Conservation (phyloP, 2,888 invertebrate genomes). For the Caenorhabditis doughertyi region DNA sequence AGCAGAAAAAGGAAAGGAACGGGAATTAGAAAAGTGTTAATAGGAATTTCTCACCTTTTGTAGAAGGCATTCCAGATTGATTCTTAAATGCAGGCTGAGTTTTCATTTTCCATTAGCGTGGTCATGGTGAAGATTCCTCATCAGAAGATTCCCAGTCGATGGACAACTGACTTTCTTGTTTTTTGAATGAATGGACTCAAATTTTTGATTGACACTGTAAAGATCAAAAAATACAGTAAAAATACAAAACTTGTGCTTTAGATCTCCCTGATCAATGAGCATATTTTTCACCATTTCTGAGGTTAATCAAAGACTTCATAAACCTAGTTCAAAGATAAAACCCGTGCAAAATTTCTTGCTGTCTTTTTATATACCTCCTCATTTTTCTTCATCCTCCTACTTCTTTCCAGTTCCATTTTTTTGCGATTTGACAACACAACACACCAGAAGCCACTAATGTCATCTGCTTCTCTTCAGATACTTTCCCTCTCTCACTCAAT, state of each 20-base stretch:
- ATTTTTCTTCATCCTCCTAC: constrained; percentile 23
- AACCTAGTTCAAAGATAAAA: neutral
- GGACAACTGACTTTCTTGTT: too few species aligned
- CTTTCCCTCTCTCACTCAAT: constrained; percentile 35
- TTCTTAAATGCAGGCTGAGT: too few species aligned
- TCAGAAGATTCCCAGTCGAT: too few species aligned
- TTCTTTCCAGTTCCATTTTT: constrained; percentile 51
- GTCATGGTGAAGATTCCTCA: too few species aligned
- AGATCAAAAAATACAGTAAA: too few species aligned
- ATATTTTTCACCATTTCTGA: too few species aligned
- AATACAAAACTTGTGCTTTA: too few species aligned
- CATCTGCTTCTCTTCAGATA: constrained; percentile 33
- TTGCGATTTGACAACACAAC: constrained; percentile 22
- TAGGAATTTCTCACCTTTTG: neutral
- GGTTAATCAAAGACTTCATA: neutral
- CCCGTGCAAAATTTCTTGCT: neutral
- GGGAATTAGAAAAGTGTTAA: constrained; percentile 15
- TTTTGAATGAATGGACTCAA: too few species aligned
- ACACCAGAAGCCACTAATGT: constrained; percentile 44
- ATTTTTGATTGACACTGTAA: too few species aligned
- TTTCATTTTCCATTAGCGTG: too few species aligned
- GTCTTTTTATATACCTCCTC: constrained; percentile 10
- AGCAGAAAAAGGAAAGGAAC: neutral
- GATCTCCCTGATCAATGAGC: too few species aligned
- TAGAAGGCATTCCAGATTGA: too few species aligned